Evolutionary conservation across 2,888 invertebrate species (phyloP), one percentile per base, ranked within the genome.

Genomic region (Brachypalpus laphriformis): DNA sequence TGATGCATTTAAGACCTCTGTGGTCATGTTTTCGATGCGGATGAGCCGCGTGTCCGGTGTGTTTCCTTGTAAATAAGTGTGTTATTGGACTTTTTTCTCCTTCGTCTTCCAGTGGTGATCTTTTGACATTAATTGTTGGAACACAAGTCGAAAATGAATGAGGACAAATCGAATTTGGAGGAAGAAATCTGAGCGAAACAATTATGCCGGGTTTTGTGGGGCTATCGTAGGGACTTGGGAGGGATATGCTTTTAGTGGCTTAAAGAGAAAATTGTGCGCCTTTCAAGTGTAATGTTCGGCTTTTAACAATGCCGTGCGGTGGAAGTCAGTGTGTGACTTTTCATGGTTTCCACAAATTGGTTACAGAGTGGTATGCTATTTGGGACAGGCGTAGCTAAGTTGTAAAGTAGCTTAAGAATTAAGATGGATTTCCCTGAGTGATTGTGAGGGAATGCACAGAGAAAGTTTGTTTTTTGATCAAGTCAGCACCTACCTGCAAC

Each of bases 61-160:
- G 56, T 68, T 61, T 71, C 45, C 71, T 65, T 75, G 76, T 42
- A 65, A 61, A 61, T 28, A 57, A 70, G 57, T 75, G 75, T 75
- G 65, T 71, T 80, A 75, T 80, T 80, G 70, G 75, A 65, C 45
- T 57, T 68, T 18, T 34, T 34, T 34, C 9, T 8, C 0, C 47
- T 34, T 42, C 14, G 16, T 22, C 45, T 18, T 45, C 1, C 56
- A 66, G 66, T 85, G 81, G 65, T 85, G 85, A 85, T 85, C 85
- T 85, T 76, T 85, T 81, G 85, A 85, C 85, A 81, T 85, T 71
- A 85, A 85, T 85, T 76, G 71, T 76, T 76, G 75, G 71, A 76
- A 51, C 71, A 66, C 70, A 74, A 70, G 75, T 85, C 65, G 49
- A 63, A 68, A 71, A 81, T 71, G 65, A 85, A 85, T 80, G 85